Conservation (phyloP, 2,113 vertebrate genomes). For the Dasyurus viverrinus region DNA sequence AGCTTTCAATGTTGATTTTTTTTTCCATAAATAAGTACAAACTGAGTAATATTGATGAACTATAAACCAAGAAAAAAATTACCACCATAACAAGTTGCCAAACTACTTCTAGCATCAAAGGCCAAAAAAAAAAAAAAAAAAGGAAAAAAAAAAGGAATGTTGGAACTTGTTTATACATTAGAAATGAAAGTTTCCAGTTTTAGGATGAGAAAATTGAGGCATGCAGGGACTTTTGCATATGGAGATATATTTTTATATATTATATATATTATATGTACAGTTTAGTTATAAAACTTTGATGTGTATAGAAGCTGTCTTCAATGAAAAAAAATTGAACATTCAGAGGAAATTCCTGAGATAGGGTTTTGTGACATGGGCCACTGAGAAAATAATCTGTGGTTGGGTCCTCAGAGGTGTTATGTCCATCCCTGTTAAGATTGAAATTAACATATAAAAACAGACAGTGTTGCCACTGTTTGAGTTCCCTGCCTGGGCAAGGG, state of each 20-base stretch:
- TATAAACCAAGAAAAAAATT: slow-evolving; percentile 83
- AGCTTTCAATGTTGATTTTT: slow-evolving; percentile 88
- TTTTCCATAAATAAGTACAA: slow-evolving; percentile 90
- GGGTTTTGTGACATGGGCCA: slow-evolving; percentile 97
- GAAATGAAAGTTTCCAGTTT: slow-evolving; percentile 91
- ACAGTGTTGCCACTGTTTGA: slow-evolving; percentile 88
- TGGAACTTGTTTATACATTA: slow-evolving; percentile 91
- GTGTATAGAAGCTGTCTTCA: slow-evolving; percentile 94
- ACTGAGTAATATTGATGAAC: slow-evolving; percentile 92
- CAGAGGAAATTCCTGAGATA: slow-evolving; percentile 99
- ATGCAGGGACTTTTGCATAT: slow-evolving; percentile 97
- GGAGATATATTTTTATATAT: slow-evolving; percentile 90
- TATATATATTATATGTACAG: slow-evolving; percentile 91
- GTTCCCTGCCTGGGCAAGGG: slow-evolving; percentile 88
- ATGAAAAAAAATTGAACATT: slow-evolving; percentile 98
- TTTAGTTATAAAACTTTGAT: slow-evolving; percentile 93
- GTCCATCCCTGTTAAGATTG: slow-evolving; percentile 92
- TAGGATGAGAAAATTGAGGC: slow-evolving; percentile 91
- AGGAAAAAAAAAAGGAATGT: slow-evolving; percentile 91
- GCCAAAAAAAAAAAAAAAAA: slow-evolving; percentile 91
- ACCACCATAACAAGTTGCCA: slow-evolving; percentile 85
- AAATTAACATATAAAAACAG: slow-evolving; percentile 90
- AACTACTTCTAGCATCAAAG: slow-evolving; percentile 89
- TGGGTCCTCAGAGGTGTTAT: slow-evolving; percentile 95
- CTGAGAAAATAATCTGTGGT: slow-evolving; percentile 91